Percentiles rank a stretch among this genome's conserved stretches.
Evolutionary conservation across 2,113 vertebrate species (phyloP).

Genomic region (Lophotis ruficrista): DNA sequence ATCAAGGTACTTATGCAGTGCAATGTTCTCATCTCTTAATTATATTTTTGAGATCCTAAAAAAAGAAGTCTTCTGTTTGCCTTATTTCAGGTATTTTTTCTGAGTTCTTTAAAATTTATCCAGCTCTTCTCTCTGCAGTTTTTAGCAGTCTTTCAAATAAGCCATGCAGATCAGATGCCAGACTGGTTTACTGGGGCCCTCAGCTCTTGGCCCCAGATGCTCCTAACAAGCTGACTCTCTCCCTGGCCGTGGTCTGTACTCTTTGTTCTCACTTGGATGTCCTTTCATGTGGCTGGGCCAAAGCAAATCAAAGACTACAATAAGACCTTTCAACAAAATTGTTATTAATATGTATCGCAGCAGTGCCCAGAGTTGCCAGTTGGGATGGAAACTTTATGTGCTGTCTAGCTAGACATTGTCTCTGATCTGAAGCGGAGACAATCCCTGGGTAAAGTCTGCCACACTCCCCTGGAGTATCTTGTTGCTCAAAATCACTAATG

Average conservation of each 20-base stretch:
- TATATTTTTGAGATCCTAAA: not conserved
- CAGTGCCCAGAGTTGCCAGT: not conserved
- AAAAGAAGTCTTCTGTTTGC: not conserved
- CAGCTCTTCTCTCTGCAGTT: not conserved
- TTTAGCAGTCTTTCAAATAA: not conserved
- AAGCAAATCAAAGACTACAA: conserved; percentile 49
- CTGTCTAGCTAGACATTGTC: not conserved
- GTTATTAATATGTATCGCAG: conserved; percentile 44
- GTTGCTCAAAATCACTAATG: not conserved
- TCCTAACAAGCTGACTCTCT: conserved; percentile 4
- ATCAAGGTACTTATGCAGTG: not conserved
- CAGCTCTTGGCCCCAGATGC: not conserved
- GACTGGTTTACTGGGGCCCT: not conserved
- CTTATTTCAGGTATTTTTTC: not conserved
- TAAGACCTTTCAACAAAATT: conserved; percentile 45
- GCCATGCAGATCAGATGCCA: not conserved
- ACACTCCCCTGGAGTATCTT: not conserved
- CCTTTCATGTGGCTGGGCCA: conserved; percentile 13
- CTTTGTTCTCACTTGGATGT: conserved; percentile 44
- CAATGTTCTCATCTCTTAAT: not conserved
- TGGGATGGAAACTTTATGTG: not conserved
- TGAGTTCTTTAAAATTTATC: not conserved
- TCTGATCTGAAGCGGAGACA: not conserved
- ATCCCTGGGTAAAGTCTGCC: not conserved
- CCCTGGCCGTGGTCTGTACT: not conserved